Evolutionary conservation across 1,140 invertebrate species (phyloP).

Genomic region (Drosophila mayri): DNA sequence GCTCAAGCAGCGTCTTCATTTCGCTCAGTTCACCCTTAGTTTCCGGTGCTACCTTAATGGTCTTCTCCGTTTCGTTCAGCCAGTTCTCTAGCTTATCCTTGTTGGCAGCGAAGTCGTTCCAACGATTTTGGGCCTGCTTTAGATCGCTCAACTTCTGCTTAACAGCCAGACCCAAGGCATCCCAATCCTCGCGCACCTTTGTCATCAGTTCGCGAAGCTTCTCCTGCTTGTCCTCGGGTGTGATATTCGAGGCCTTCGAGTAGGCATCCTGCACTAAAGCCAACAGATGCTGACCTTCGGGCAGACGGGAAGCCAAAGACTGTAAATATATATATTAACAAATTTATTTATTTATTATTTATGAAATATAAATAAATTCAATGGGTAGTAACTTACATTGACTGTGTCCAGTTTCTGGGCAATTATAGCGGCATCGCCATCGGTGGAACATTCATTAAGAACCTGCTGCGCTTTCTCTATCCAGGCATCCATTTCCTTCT

Average conservation of each 20-base stretch:
- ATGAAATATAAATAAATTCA: neutral
- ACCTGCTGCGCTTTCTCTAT: slow-evolving; percentile 91
- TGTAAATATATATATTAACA: slow-evolving; percentile 45
- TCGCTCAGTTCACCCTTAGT: slow-evolving; percentile 94
- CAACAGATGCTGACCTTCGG: slow-evolving; percentile 94
- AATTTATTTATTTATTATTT: neutral
- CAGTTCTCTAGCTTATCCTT: slow-evolving; percentile 89
- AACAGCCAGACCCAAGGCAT: slow-evolving; percentile 92
- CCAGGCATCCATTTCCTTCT: slow-evolving; percentile 93
- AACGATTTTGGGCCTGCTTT: slow-evolving; percentile 90
- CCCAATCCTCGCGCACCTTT: slow-evolving; percentile 91
- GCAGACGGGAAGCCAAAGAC: slow-evolving; percentile 90
- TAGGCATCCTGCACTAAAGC: slow-evolving; percentile 92
- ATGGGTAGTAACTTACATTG: slow-evolving; percentile 84
- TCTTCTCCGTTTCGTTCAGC: slow-evolving; percentile 89
- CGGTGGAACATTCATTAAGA: slow-evolving; percentile 92
- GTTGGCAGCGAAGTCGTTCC: slow-evolving; percentile 92
- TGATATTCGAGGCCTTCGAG: slow-evolving; percentile 92
- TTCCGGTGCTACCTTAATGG: slow-evolving; percentile 87
- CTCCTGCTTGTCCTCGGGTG: slow-evolving; percentile 92
- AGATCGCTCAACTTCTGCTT: slow-evolving; percentile 91
- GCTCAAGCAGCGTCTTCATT: slow-evolving; percentile 95
- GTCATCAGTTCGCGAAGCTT: slow-evolving; percentile 90
- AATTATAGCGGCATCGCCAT: slow-evolving; percentile 91
- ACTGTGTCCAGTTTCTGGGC: slow-evolving; percentile 94